A percentile compares a stretch with the other conserved stretches of the same genome.
phyloP scores from a whole-genome alignment of 2,888 invertebrate species.

The Tenthredo mesomela region DNA sequence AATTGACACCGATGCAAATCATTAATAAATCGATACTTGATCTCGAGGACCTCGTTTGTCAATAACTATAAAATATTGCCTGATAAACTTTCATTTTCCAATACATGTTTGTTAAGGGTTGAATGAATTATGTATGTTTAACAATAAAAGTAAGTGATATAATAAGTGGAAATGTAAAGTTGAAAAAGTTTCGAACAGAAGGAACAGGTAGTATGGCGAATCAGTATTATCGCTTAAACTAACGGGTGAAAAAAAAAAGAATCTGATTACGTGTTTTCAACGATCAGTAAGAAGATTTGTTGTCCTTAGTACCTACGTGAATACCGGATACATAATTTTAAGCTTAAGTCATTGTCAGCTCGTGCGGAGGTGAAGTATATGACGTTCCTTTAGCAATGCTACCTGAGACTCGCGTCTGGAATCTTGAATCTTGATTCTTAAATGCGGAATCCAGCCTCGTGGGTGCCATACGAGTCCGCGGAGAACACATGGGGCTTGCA shows the following conservation, averaged over 20 bases:
- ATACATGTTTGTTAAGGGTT: neutral
- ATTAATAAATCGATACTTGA: constrained; percentile 19
- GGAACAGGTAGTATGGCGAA: constrained; percentile 1
- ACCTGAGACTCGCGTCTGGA: constrained; percentile 27
- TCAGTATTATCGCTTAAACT: neutral
- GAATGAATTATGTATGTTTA: neutral
- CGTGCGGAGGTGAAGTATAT: constrained; percentile 44
- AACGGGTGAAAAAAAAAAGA: neutral
- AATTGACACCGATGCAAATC: neutral
- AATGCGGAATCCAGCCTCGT: neutral
- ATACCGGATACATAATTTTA: constrained; percentile 49
- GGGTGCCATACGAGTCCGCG: constrained; percentile 4
- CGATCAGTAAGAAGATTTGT: neutral
- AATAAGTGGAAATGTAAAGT: neutral
- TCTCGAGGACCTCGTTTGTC: neutral
- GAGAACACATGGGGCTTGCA: constrained; percentile 1
- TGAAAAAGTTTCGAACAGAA: neutral
- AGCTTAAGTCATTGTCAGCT: constrained; percentile 41
- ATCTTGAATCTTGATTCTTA: constrained; percentile 46
- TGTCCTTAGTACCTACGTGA: neutral
- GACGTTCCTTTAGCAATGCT: constrained; percentile 49
- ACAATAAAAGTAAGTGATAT: neutral
- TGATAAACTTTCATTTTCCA: neutral
- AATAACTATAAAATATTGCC: neutral
- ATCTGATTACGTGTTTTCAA: constrained; percentile 23